Conservation (phyloP, 2,113 vertebrate genomes). For the Rynchops niger region DNA sequence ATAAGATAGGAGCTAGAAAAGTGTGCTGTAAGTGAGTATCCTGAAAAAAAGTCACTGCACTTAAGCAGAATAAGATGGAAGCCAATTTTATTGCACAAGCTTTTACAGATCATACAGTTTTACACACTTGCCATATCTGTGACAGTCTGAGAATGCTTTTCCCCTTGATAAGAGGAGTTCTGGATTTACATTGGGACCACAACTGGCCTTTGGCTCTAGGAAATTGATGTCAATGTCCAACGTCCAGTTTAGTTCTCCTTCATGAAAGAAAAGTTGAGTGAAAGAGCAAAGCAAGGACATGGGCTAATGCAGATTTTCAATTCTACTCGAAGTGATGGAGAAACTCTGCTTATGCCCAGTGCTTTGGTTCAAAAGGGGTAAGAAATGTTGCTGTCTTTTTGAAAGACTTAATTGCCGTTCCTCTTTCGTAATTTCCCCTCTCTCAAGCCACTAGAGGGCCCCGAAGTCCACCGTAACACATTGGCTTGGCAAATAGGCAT, state of each 20-base stretch:
- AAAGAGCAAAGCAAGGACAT: neutral
- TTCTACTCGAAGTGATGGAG: neutral
- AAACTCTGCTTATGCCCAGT: neutral
- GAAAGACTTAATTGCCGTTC: neutral
- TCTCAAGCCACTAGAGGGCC: slow-evolving; percentile 56
- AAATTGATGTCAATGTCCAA: neutral
- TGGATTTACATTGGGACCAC: neutral
- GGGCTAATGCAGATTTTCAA: neutral
- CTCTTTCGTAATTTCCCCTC: neutral
- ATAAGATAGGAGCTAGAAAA: neutral
- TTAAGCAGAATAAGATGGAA: neutral
- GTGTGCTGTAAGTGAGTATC: neutral
- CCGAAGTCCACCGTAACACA: slow-evolving; percentile 2
- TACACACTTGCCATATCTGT: rapidly evolving
- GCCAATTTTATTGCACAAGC: neutral
- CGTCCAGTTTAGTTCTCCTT: neutral
- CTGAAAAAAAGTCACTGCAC: neutral
- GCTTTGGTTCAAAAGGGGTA: neutral
- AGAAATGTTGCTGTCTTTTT: neutral
- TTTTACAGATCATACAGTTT: neutral
- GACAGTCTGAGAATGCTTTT: neutral
- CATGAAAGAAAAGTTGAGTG: neutral
- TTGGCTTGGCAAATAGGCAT: too few relatives aligned
- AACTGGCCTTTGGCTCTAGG: neutral
- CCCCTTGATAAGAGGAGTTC: neutral